Evolutionary conservation across 2,797 vertebrate genomes (phyloP).

Genomic region (Natrix natrix): DNA sequence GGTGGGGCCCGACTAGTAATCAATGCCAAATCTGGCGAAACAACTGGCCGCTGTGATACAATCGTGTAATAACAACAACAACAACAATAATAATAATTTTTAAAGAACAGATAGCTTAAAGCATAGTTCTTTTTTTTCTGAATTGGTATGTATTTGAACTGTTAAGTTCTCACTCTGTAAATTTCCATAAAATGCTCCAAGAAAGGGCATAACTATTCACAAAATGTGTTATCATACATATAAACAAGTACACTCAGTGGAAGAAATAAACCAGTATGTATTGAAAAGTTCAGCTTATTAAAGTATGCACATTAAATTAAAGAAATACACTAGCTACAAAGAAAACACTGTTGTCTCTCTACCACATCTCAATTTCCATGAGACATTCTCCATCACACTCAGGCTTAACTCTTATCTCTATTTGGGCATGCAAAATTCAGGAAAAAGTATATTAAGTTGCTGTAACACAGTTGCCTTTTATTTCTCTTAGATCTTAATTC

Average conservation of each 20-base stretch:
- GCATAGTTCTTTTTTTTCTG: neutral
- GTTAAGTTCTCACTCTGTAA: neutral
- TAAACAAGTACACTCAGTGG: neutral
- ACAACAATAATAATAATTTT: too few species aligned
- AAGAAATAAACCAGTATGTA: neutral
- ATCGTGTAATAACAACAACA: too few species aligned
- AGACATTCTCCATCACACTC: neutral
- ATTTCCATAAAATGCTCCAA: neutral
- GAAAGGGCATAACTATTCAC: neutral
- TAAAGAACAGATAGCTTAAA: neutral
- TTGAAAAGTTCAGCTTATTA: neutral
- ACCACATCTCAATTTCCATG: neutral
- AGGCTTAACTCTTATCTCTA: neutral
- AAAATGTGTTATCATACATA: neutral
- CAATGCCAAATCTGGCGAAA: too few species aligned
- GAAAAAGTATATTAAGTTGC: neutral
- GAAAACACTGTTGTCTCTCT: neutral
- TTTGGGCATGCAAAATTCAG: neutral
- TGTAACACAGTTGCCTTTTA: neutral
- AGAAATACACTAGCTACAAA: neutral
- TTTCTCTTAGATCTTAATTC: constrained; percentile 70
- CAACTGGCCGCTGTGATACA: too few species aligned
- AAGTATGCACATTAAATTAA: neutral
- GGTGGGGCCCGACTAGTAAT: too few species aligned
- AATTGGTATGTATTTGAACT: neutral